Evolutionary conservation across 1,140 invertebrate species (phyloP), one percentile per base, ranked within the genome.

Genomic region (Orussus abietinus): DNA sequence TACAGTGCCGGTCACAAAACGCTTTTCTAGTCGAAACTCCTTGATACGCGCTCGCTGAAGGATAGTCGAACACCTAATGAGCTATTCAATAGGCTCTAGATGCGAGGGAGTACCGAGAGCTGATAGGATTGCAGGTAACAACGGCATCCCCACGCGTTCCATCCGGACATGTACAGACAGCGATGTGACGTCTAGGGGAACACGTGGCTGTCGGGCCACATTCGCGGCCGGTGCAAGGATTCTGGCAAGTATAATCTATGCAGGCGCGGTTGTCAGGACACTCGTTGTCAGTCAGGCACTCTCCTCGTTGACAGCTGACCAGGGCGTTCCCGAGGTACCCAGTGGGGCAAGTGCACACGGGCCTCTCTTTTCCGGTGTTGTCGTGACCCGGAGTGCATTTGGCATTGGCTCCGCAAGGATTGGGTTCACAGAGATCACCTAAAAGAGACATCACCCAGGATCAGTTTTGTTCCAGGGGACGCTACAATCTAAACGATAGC

Each of bases 141-240:
- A 90, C 76, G 4, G 90, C 88, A 73, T 92, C 85, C n/a, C 91
- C 90, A 18, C 83, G 80, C 61, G 80, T 84, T 35, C 90, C 91
- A 20, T 82, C 72, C 0, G 85, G 83, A 58, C 90, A 94, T 1
- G 85, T 86, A 62, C 90, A 93, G 9, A 90, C 85, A 2, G 89
- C 88, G 30, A 89, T 79, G 60, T 92, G 89, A 51, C 88, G 82
- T 38, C 85, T 76, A 1, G 85, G 80, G 32, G 83, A 81, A 54
- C 85, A 88, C 45, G 17, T 41, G 0, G 68, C 68, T 18, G 37
- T 64, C 0, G 38, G 49, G 33, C 84, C 85, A 53, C 90, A 92
- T 53, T 89, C 85, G 35, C 57, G 60, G 2, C 83, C 83, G 10
- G 80, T 77, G 58, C 88, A 92, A 1, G 86, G 85, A 64, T 87